Percentiles rank a stretch among this genome's conserved stretches.
phyloP scores from a whole-genome alignment of 1,140 invertebrate species.

The Hyphantria cunea region DNA sequence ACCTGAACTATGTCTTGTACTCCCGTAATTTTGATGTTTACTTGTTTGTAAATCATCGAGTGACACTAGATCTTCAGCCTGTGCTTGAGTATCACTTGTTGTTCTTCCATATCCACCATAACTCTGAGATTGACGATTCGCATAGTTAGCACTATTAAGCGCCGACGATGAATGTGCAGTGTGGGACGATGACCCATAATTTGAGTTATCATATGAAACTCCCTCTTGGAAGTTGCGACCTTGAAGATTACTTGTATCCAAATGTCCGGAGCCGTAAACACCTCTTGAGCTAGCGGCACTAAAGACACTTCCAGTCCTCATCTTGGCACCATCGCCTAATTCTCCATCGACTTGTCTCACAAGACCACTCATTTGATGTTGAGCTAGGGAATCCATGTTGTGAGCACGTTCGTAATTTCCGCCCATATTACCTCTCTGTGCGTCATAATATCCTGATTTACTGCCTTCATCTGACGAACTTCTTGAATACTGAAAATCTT shows the following conservation, averaged over 20 bases:
- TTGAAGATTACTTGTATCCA: conserved; percentile 60
- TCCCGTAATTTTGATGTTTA: conserved; percentile 45
- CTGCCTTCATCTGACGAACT: conserved; percentile 70
- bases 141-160: conserved; percentile 25
- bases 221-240: conserved; percentile 69
- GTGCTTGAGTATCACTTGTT: conserved; percentile 20
- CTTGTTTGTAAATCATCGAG: conserved; percentile 38
- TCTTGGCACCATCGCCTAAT: conserved; percentile 64
- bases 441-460: conserved; percentile 73
- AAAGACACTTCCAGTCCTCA: conserved; percentile 65
- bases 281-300: conserved; percentile 71
- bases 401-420: conserved; percentile 77
- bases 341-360: conserved; percentile 68
- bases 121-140: conserved; percentile 39
- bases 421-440: conserved; percentile 78
- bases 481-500: conserved; percentile 78
- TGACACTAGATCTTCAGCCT: conserved; percentile 43
- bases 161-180: conserved; percentile 19
- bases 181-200: conserved; percentile 42
- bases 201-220: conserved; percentile 34
- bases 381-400: conserved; percentile 76
- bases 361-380: conserved; percentile 73
- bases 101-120: conserved; percentile 32
- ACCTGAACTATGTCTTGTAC: conserved; percentile 40
- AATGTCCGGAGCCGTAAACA: conserved; percentile 61